Evolutionary conservation across 1,140 invertebrate genomes (phyloP).

Genomic region (Polypedilum vanderplanki): DNA sequence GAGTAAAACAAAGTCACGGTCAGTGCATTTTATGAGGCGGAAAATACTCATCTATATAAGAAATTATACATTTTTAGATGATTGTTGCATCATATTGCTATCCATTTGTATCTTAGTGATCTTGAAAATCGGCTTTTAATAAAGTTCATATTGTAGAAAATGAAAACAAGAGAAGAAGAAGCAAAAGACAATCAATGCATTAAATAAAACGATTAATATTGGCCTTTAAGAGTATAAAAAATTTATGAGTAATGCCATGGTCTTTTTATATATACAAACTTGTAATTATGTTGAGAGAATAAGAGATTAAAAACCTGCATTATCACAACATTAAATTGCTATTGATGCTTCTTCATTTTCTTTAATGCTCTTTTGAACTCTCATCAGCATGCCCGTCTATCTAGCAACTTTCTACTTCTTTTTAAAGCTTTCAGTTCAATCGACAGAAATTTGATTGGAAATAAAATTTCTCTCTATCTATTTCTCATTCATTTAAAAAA

Average conservation of each 20-base stretch:
- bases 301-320: background rate
- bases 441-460: too few relatives aligned
- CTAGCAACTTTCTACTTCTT: too few relatives aligned
- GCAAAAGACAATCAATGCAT: background rate
- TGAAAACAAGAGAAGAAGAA: too few relatives aligned
- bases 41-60: background rate
- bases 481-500: background rate
- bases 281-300: background rate
- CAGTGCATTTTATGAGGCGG: background rate
- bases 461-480: too few relatives aligned
- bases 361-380: background rate
- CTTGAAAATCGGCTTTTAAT: background rate
- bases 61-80: too few relatives aligned
- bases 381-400: too few relatives aligned
- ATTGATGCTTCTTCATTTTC: constrained; percentile 6
- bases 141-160: background rate
- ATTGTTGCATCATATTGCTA: too few relatives aligned
- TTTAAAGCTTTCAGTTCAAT: too few relatives aligned
- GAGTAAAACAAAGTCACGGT: background rate
- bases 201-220: background rate
- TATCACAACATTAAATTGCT: constrained; percentile 19
- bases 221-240: background rate
- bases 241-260: background rate
- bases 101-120: too few relatives aligned
- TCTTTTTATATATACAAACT: background rate